A percentile compares a stretch with the other conserved stretches of the same genome.
These are phyloP conservation scores for Syncerus caffer DNA, from an alignment of 2,797 vertebrate genomes.

Conservation along the genomic window DNA sequence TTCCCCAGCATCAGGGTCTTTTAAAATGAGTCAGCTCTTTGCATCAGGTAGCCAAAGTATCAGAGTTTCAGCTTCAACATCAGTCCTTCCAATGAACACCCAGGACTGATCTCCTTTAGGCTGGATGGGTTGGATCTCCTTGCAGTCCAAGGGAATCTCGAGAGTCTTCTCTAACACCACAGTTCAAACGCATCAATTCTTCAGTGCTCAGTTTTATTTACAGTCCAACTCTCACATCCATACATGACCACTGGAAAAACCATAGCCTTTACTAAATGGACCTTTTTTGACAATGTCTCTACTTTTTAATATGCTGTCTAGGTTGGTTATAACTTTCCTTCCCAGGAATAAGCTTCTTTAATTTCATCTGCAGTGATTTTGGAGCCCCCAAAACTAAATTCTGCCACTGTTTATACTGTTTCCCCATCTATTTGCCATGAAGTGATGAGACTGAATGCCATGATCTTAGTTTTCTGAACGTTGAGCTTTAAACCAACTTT, in stretches of 20 bases:
- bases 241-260: neutral
- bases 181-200: neutral
- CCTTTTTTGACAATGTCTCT: neutral
- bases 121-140: neutral
- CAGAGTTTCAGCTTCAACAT: neutral
- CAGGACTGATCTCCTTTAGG: neutral
- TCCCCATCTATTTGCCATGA: neutral
- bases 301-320: neutral
- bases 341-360: neutral
- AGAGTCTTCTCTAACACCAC: neutral
- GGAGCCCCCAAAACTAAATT: neutral
- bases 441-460: neutral
- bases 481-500: neutral
- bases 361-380: neutral
- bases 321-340: neutral
- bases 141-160: neutral
- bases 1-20: neutral
- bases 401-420: neutral
- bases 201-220: neutral
- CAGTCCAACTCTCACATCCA: neutral
- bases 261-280: neutral
- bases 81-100: neutral
- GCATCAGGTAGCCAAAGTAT: neutral
- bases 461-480: neutral
- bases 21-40: neutral